phyloP scores from a whole-genome alignment of 2,888 invertebrate genomes.

The Tetranychus piercei region DNA sequence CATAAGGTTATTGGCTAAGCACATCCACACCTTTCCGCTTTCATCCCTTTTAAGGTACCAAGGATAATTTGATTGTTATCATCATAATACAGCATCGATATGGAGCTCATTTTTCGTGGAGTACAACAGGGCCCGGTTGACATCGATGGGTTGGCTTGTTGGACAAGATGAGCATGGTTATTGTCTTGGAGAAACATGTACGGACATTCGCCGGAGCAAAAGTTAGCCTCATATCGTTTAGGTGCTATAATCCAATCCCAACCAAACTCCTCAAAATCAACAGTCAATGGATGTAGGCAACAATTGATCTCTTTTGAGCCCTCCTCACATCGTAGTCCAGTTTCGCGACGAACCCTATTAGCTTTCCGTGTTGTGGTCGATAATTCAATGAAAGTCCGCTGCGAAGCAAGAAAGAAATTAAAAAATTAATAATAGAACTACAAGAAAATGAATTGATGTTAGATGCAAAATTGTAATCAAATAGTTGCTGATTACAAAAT shows the following conservation, averaged over 20 bases:
- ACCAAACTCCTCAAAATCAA: conserved; percentile 83
- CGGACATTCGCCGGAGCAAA: conserved; percentile 85
- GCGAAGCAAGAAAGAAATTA: background rate
- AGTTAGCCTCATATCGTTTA: conserved; percentile 71
- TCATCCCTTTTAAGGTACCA: conserved; percentile 77
- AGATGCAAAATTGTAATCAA: background rate
- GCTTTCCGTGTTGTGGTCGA: conserved; percentile 27
- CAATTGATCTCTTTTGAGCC: conserved; percentile 61
- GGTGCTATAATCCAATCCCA: conserved; percentile 98
- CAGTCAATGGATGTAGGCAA: conserved; percentile 77
- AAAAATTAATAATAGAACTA: background rate
- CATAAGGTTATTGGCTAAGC: conserved; percentile 40
- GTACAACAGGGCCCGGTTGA: conserved; percentile 79
- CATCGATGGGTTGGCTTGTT: conserved; percentile 51
- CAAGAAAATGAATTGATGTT: background rate
- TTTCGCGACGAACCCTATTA: conserved; percentile 49
- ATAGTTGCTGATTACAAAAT: background rate
- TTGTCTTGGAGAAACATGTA: conserved; percentile 66
- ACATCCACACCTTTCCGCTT: conserved; percentile 79
- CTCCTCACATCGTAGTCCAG: conserved; percentile 65
- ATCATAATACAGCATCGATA: conserved; percentile 75
- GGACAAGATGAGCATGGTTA: conserved; percentile 69
- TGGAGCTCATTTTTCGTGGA: conserved; percentile 53
- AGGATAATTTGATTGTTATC: conserved; percentile 61
- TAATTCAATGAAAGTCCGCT: conserved; percentile 29